These are phyloP conservation scores for Salmo trutta DNA, from an alignment of 2,797 vertebrate genomes.

Conservation along the genomic window DNA sequence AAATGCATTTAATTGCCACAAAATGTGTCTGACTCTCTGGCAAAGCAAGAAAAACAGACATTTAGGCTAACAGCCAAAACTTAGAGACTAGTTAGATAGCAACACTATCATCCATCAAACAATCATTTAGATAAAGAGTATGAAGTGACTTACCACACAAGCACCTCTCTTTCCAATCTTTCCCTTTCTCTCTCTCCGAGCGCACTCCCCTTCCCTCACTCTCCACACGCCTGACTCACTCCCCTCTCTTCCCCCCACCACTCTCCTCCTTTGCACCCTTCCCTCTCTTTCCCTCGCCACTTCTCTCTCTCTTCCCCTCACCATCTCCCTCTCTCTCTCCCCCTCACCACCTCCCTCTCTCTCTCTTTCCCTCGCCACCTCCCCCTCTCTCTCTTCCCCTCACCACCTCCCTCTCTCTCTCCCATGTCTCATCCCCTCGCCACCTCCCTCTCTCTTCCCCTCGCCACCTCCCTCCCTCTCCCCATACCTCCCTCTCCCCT, in stretches of 20 bases:
- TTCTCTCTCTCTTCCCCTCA: conserved; percentile 21
- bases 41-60: neutral
- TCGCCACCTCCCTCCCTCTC: neutral
- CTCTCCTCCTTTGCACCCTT: conserved; percentile 37
- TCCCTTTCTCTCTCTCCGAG: conserved; percentile 38
- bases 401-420: conserved; percentile 1
- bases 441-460: conserved; percentile 1
- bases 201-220: conserved; percentile 29
- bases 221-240: conserved; percentile 47
- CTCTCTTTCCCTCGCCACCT: neutral
- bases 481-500: conserved; percentile 25
- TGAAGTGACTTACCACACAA: conserved; percentile 64
- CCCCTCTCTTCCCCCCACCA: conserved; percentile 41
- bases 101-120: conserved; percentile 1
- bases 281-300: conserved; percentile 2
- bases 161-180: conserved; percentile 18
- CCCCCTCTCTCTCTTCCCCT: neutral
- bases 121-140: conserved; percentile 20
- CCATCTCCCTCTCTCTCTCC: conserved; percentile 22
- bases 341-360: conserved; percentile 42
- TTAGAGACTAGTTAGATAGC: neutral
- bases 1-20: conserved; percentile 3
- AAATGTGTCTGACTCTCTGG: neutral
- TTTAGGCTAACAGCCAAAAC: neutral
- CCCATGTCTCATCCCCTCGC: neutral